Conservation (phyloP, 2,888 invertebrate genomes). For the Drosophila acutilabella region DNA sequence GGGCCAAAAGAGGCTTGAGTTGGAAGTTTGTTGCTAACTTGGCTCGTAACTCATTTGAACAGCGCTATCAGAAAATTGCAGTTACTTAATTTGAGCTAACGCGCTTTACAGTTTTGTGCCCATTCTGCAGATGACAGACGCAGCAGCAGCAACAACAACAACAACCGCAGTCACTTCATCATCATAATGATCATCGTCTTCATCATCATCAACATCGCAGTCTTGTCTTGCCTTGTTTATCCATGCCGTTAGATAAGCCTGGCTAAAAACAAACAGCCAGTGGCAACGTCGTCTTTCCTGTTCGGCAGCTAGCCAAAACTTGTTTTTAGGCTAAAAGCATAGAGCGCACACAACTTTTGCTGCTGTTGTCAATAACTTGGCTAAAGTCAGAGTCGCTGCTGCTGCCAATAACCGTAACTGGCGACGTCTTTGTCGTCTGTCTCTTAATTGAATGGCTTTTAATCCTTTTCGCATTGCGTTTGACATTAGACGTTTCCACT, state of each 20-base stretch:
- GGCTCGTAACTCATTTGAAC: background rate
- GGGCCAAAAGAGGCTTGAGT: conserved; percentile 8
- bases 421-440: conserved; percentile 48
- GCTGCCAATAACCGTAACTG: conserved; percentile 43
- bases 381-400: conserved; percentile 9
- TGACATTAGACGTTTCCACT: conserved; percentile 72
- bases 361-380: conserved; percentile 39
- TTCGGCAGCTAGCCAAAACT: conserved; percentile 64
- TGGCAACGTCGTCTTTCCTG: conserved; percentile 57
- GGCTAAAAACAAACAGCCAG: conserved; percentile 73
- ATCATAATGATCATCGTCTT: conserved; percentile 2
- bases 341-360: conserved; percentile 5
- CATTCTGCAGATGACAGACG: conserved; percentile 35
- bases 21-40: background rate
- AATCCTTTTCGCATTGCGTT: conserved; percentile 82
- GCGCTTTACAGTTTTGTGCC: conserved; percentile 61
- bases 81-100: conserved; percentile 78
- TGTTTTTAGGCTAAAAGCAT: conserved; percentile 65
- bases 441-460: conserved; percentile 79
- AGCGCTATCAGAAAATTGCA: conserved; percentile 69
- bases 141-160: conserved; percentile 10
- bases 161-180: background rate
- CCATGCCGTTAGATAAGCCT: conserved; percentile 79
- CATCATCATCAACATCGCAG: conserved; percentile 26
- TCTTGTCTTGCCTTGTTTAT: conserved; percentile 73